These are phyloP conservation scores for Buathra laborator DNA, from an alignment of 2,888 invertebrate genomes.

Conservation along the genomic window DNA sequence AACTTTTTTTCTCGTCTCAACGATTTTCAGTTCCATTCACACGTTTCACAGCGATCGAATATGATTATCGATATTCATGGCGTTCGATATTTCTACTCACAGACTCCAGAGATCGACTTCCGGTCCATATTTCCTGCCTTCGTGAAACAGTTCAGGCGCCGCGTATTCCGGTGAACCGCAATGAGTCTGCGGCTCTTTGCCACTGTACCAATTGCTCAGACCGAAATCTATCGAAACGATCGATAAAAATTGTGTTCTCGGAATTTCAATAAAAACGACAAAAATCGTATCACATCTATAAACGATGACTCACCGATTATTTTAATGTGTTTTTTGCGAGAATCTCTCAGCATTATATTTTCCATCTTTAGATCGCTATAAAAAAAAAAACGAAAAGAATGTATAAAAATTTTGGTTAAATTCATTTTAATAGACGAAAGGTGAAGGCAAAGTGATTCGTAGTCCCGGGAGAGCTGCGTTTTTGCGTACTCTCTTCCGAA, in stretches of 20 bases:
- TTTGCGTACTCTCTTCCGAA: too few relatives aligned
- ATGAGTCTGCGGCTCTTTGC: constrained; percentile 89
- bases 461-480: too few relatives aligned
- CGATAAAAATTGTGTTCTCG: not conserved
- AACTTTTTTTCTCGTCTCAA: not conserved
- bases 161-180: constrained; percentile 94
- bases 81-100: constrained; percentile 84
- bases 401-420: too few relatives aligned
- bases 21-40: too few relatives aligned
- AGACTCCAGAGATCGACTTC: constrained; percentile 93
- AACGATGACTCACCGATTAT: constrained; percentile 87
- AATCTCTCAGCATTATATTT: constrained; percentile 90
- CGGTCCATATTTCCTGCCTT: constrained; percentile 90
- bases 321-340: constrained; percentile 89
- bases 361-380: constrained; percentile 92
- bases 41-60: too few relatives aligned
- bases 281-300: not conserved
- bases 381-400: constrained; percentile 61
- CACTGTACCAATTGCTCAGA: constrained; percentile 89
- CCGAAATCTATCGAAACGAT: constrained; percentile 88
- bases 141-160: constrained; percentile 91
- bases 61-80: too few relatives aligned
- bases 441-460: too few relatives aligned
- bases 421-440: too few relatives aligned
- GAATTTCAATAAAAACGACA: not conserved